phyloP scores from a whole-genome alignment of 2,888 invertebrate species.

The Archips xylosteana region DNA sequence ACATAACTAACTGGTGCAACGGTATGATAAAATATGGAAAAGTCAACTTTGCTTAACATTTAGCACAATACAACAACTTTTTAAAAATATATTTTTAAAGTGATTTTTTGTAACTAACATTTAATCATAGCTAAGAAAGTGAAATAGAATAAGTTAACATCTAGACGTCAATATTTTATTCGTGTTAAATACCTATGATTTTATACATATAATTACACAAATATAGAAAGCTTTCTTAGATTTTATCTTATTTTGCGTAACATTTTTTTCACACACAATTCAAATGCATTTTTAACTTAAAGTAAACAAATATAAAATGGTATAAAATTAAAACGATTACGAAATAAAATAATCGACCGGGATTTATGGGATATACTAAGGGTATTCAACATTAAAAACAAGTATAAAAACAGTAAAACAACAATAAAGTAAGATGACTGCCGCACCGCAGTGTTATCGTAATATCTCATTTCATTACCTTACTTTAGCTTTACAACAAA shows the following conservation, averaged over 20 bases:
- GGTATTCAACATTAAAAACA: neutral
- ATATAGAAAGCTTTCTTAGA: neutral
- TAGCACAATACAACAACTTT: neutral
- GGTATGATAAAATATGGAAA: conserved; percentile 61
- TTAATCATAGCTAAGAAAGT: neutral
- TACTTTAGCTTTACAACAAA: neutral
- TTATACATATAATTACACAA: neutral
- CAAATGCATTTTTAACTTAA: neutral
- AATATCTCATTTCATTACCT: neutral
- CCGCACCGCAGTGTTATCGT: neutral
- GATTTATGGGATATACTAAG: neutral
- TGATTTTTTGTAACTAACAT: neutral
- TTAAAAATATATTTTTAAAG: neutral
- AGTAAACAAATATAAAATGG: neutral
- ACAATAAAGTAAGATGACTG: neutral
- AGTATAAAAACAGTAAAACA: neutral
- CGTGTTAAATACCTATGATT: neutral
- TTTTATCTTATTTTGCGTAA: neutral
- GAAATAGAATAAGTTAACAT: neutral
- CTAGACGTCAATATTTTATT: neutral
- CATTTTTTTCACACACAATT: neutral
- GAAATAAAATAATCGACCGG: neutral
- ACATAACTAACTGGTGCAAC: conserved; percentile 59
- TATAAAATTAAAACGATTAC: neutral
- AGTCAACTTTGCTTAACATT: conserved; percentile 48